These are phyloP conservation scores for Tiphia femorata DNA, from an alignment of 2,888 invertebrate genomes.

Conservation along the genomic window DNA sequence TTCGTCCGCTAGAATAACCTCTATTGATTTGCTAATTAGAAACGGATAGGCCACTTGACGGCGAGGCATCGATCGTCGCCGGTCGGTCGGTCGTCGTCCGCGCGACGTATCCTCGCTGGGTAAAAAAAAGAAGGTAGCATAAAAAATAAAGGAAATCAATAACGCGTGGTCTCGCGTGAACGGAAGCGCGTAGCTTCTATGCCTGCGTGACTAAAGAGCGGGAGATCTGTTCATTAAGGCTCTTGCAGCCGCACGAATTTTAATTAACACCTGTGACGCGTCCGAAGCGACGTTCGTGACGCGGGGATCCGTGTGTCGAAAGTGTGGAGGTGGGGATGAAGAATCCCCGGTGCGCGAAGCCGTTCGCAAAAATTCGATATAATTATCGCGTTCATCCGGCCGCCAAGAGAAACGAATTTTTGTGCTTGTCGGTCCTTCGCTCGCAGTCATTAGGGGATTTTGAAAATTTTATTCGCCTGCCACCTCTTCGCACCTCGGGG, in stretches of 20 bases:
- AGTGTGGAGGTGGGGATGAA: not conserved
- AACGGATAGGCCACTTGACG: not conserved
- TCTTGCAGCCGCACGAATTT: conserved; percentile 43
- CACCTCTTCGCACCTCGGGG: too few species aligned
- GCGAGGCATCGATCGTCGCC: not conserved
- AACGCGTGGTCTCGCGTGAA: not conserved
- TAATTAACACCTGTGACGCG: conserved; percentile 45
- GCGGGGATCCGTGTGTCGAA: not conserved
- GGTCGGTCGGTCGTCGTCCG: too few species aligned
- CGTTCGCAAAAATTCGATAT: conserved; percentile 12
- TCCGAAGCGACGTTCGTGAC: conserved; percentile 1
- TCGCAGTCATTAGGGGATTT: too few species aligned
- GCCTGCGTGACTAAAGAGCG: conserved; percentile 46
- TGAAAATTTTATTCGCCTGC: too few species aligned
- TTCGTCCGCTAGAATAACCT: too few species aligned
- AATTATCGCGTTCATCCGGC: conserved; percentile 19
- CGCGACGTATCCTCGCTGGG: not conserved
- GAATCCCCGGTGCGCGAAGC: not conserved
- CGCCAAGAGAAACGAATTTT: too few species aligned
- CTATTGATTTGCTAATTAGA: too few species aligned
- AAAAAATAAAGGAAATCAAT: not conserved
- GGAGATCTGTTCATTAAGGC: conserved; percentile 45
- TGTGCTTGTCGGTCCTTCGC: too few species aligned
- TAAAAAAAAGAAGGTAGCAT: not conserved
- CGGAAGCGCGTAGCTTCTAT: not conserved